These are phyloP conservation scores for Pyrocoelia pectoralis DNA, from an alignment of 2,888 invertebrate species.

Conservation along the genomic window DNA sequence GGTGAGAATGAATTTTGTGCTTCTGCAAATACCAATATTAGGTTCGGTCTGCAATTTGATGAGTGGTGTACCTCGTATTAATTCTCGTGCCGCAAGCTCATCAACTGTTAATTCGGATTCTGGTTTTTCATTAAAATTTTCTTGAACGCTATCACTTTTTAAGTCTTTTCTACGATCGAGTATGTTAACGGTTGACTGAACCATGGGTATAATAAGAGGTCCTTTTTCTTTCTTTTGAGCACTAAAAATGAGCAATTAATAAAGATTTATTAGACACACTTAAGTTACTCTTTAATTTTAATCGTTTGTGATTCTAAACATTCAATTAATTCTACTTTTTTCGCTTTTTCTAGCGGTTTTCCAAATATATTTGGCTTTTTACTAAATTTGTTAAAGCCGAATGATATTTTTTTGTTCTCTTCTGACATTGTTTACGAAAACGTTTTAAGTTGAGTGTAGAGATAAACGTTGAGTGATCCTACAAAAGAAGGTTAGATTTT, in stretches of 20 bases:
- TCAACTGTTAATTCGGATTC: conserved; percentile 65
- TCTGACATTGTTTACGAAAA: conserved; percentile 20
- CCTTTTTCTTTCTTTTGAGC: conserved; percentile 60
- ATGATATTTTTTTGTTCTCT: conserved; percentile 79
- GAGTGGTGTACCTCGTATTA: conserved; percentile 59
- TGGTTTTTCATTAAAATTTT: conserved; percentile 44
- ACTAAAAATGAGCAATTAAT: conserved; percentile 8
- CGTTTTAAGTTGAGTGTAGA: too few species aligned
- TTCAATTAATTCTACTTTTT: conserved; percentile 74
- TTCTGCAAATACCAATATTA: conserved; percentile 42
- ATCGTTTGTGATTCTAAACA: conserved; percentile 80
- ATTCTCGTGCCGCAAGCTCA: conserved; percentile 76
- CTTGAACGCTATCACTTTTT: conserved; percentile 57
- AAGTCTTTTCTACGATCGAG: conserved; percentile 65
- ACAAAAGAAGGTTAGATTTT: too few species aligned
- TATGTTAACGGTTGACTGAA: conserved; percentile 61
- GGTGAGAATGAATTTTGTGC: conserved; percentile 44
- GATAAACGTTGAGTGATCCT: too few species aligned
- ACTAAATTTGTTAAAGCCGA: conserved; percentile 76
- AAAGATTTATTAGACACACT: conserved; percentile 2
- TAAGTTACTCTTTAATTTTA: conserved; percentile 73
- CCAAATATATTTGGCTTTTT: conserved; percentile 63
- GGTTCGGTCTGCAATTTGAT: background rate
- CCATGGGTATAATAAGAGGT: conserved; percentile 74
- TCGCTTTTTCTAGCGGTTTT: conserved; percentile 59